phyloP scores from a whole-genome alignment of 2,113 vertebrate species.

The Vulpes vulpes region DNA sequence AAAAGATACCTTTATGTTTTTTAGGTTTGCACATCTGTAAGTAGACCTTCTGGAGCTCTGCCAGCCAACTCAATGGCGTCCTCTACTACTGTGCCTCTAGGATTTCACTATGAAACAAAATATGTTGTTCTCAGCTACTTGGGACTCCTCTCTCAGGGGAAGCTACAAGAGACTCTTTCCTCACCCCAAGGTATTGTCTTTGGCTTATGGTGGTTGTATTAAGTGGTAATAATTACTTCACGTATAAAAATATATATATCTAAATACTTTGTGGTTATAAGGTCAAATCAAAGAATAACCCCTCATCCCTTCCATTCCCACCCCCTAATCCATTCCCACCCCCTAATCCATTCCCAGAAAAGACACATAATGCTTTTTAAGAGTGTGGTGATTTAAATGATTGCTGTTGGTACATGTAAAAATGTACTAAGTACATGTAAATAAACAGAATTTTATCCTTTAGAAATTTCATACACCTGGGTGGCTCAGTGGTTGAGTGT shows the following conservation, averaged over 20 bases:
- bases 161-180: constrained; percentile 79
- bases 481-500: too few species aligned
- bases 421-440: background rate
- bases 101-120: constrained; percentile 97
- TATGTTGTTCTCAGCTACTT: constrained; percentile 96
- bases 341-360: background rate
- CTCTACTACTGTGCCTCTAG: constrained; percentile 91
- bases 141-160: constrained; percentile 88
- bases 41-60: background rate
- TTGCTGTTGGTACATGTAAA: background rate
- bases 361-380: background rate
- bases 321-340: too few species aligned
- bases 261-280: background rate
- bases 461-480: background rate
- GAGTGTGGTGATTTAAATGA: constrained; percentile 19
- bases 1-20: constrained; percentile 31
- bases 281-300: background rate
- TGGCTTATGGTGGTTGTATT: background rate
- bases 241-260: background rate
- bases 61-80: constrained; percentile 87
- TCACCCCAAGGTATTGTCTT: constrained; percentile 85
- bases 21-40: constrained; percentile 63
- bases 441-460: background rate
- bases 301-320: background rate
- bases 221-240: background rate